These are phyloP conservation scores for Craniophora ligustri DNA, from an alignment of 2,888 invertebrate species.

Conservation along the genomic window DNA sequence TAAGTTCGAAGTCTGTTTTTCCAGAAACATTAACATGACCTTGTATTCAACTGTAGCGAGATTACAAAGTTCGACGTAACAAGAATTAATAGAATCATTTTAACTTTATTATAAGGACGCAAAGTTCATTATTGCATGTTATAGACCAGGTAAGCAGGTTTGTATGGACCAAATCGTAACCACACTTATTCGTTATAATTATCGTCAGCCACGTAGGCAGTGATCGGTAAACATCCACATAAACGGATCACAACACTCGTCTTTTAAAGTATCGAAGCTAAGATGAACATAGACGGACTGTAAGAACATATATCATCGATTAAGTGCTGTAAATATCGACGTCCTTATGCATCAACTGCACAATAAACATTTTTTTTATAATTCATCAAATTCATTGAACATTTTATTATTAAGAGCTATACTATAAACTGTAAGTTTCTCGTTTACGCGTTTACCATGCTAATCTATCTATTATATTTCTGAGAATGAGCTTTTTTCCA, in stretches of 20 bases:
- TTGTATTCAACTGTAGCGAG: too few relatives aligned
- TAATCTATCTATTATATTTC: too few relatives aligned
- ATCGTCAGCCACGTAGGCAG: conserved; percentile 52
- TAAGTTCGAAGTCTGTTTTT: conserved; percentile 6
- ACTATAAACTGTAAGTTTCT: too few relatives aligned
- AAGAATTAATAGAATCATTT: background rate
- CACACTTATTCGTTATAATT: conserved; percentile 24
- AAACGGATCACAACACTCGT: conserved; percentile 37
- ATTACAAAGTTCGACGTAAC: too few relatives aligned
- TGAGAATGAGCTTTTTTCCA: too few relatives aligned
- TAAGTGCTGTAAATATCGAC: too few relatives aligned
- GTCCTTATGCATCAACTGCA: too few relatives aligned
- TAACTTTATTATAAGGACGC: background rate
- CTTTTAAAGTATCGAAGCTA: conserved; percentile 29
- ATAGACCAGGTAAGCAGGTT: conserved; percentile 4
- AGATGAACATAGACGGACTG: conserved; percentile 9
- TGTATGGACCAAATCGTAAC: conserved; percentile 9
- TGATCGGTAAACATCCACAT: conserved; percentile 37
- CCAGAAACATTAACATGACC: too few relatives aligned
- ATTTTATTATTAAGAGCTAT: too few relatives aligned
- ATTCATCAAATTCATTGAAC: too few relatives aligned
- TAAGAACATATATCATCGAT: background rate
- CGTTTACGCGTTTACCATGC: too few relatives aligned
- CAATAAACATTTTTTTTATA: too few relatives aligned
- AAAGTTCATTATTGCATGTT: conserved; percentile 1